Evolutionary conservation across 2,113 vertebrate genomes (phyloP).

Genomic region (Orthonyx spaldingii): DNA sequence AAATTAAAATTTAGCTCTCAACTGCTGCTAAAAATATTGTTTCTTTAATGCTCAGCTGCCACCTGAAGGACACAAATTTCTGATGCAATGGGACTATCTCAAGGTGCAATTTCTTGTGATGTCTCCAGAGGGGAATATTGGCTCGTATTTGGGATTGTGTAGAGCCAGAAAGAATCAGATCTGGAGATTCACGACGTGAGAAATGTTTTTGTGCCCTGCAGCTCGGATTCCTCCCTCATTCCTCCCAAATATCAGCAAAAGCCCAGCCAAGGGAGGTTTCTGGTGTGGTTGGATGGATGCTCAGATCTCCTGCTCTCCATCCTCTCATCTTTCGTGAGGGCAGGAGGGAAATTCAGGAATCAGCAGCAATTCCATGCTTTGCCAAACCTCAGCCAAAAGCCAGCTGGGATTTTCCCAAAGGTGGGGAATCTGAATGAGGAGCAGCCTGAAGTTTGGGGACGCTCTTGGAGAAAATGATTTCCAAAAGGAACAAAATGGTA

Average conservation of each 20-base stretch:
- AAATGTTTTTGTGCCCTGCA: fast-evolving
- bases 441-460: background rate
- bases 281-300: background rate
- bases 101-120: background rate
- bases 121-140: conserved; percentile 3
- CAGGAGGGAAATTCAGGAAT: fast-evolving
- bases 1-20: background rate
- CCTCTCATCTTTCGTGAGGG: fast-evolving
- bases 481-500: fast-evolving
- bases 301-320: background rate
- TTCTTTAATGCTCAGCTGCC: background rate
- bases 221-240: background rate
- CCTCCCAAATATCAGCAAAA: background rate
- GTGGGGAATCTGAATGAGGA: background rate
- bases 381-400: background rate
- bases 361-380: background rate
- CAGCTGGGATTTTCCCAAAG: background rate
- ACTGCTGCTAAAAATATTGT: background rate
- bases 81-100: background rate
- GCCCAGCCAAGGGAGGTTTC: background rate
- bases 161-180: background rate
- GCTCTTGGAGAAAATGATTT: fast-evolving
- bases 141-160: background rate
- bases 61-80: background rate
- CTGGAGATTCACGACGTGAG: fast-evolving